Conservation (phyloP, 2,888 invertebrate genomes). For the Drosophila atripex region DNA sequence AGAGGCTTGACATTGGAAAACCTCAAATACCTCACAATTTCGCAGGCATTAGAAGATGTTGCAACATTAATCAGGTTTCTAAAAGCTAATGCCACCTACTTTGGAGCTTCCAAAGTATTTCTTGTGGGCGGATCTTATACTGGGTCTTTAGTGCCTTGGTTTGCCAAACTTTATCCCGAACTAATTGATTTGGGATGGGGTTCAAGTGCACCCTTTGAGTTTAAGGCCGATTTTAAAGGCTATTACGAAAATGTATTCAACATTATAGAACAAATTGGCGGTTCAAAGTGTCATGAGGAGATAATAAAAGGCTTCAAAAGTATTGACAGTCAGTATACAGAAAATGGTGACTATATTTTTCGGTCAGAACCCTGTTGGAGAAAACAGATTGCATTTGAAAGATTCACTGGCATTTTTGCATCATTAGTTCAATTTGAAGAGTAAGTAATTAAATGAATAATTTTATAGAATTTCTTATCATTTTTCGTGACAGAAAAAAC, state of each 20-base stretch:
- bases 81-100: conserved; percentile 20
- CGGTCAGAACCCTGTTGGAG: neutral
- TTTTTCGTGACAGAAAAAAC: neutral
- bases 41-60: conserved; percentile 49
- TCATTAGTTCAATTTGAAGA: neutral
- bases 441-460: neutral
- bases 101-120: conserved; percentile 41
- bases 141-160: conserved; percentile 34
- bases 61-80: conserved; percentile 41
- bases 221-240: neutral
- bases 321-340: neutral
- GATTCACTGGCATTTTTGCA: neutral
- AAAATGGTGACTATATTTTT: neutral
- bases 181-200: conserved; percentile 27
- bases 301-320: neutral
- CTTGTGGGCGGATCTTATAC: conserved; percentile 50
- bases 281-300: neutral
- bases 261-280: conserved; percentile 1
- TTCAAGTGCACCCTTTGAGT: conserved; percentile 15
- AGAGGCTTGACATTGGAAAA: neutral
- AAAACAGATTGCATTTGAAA: neutral
- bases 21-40: conserved; percentile 33
- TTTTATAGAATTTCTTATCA: neutral
- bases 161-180: conserved; percentile 39
- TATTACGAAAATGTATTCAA: neutral